Conservation (phyloP, 2,113 vertebrate genomes). For the Microcebus lehilahytsara region DNA sequence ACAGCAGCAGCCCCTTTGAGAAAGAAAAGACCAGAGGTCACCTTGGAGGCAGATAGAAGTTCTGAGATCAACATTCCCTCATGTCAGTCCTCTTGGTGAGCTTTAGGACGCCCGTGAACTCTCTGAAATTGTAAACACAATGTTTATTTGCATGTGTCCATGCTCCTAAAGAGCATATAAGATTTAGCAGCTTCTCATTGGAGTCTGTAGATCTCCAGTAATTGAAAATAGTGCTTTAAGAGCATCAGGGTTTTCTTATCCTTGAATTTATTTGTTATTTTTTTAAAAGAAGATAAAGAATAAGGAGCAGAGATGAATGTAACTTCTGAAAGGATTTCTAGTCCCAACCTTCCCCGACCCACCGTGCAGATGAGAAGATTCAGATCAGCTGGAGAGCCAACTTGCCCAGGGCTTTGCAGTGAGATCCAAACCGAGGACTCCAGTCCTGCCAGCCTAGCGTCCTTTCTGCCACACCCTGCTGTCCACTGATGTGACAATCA, state of each 20-base stretch:
- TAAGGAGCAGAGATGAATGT: neutral
- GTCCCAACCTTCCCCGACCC: neutral
- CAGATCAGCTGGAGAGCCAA: neutral
- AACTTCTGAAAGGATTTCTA: neutral
- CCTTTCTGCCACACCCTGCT: neutral
- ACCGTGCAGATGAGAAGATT: neutral
- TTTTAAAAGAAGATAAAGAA: neutral
- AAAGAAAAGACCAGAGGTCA: slow-evolving; percentile 16
- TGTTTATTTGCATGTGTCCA: neutral
- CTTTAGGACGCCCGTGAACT: neutral
- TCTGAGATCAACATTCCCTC: neutral
- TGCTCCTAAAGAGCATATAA: neutral
- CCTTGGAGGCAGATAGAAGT: neutral
- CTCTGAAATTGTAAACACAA: neutral
- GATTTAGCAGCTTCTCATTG: neutral
- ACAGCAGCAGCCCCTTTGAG: neutral
- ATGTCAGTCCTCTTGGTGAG: neutral
- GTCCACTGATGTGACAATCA: neutral
- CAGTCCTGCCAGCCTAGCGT: neutral
- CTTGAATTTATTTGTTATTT: neutral
- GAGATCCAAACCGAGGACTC: neutral
- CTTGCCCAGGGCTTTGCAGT: neutral
- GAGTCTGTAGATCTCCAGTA: neutral
- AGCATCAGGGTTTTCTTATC: neutral
- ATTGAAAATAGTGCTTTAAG: neutral